Conservation (phyloP, 2,113 vertebrate species). For the Callithrix jacchus region DNA sequence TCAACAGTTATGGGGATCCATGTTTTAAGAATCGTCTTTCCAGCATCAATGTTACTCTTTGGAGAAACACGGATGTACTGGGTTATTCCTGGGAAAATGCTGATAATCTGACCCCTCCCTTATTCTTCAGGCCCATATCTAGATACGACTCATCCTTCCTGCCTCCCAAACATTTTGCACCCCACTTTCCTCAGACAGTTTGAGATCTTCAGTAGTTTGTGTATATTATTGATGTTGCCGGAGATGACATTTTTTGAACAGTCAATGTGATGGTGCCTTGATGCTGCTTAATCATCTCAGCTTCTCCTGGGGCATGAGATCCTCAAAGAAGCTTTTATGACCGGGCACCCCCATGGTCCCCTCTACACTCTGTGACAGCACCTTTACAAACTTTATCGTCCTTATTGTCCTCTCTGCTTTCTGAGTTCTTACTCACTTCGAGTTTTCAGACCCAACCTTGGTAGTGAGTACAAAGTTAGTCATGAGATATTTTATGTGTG, state of each 20-base stretch:
- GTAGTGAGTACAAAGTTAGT: not conserved
- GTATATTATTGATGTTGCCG: not conserved
- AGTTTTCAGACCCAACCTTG: not conserved
- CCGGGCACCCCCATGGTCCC: rapidly evolving
- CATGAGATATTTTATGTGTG: not conserved
- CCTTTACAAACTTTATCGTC: not conserved
- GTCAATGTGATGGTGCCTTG: rapidly evolving
- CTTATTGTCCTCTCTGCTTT: not conserved
- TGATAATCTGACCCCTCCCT: not conserved
- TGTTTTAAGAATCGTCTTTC: not conserved
- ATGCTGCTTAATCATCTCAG: not conserved
- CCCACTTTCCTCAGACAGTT: not conserved
- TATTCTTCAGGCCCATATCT: not conserved
- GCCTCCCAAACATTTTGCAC: not conserved
- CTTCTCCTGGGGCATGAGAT: not conserved
- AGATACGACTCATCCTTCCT: no score
- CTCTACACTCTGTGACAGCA: not conserved
- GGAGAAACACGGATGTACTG: not conserved
- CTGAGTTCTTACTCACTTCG: not conserved
- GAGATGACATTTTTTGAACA: not conserved
- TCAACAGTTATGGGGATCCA: not conserved
- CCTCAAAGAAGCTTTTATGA: not conserved
- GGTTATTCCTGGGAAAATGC: not conserved
- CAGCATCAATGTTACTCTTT: not conserved
- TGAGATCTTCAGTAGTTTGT: not conserved